phyloP scores from a whole-genome alignment of 2,797 vertebrate species.

The Falco novaeseelandiae region DNA sequence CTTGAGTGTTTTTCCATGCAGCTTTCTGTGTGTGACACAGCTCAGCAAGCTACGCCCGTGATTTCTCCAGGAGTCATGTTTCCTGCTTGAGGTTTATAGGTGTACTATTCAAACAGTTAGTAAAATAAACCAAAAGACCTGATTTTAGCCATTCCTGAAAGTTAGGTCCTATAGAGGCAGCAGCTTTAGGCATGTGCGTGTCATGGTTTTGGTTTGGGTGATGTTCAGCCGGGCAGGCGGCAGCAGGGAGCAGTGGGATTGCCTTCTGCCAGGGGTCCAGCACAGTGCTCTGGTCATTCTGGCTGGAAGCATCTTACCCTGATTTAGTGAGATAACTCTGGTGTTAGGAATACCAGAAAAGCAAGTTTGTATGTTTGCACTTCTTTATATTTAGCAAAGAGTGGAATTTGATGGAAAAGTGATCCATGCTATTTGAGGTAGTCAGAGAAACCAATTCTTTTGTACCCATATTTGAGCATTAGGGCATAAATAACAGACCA shows the following conservation, averaged over 20 bases:
- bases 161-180: neutral
- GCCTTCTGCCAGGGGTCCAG: neutral
- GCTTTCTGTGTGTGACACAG: neutral
- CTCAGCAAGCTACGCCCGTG: neutral
- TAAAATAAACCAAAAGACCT: neutral
- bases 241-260: neutral
- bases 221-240: rapidly evolving
- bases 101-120: neutral
- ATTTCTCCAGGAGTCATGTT: neutral
- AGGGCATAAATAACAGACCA: slow-evolving; percentile 41
- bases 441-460: slow-evolving; percentile 40
- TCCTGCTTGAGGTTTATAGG: neutral
- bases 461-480: slow-evolving; percentile 46
- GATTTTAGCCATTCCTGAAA: neutral
- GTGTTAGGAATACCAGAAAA: slow-evolving; percentile 6
- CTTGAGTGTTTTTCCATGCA: neutral
- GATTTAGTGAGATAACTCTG: neutral
- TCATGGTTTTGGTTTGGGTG: neutral
- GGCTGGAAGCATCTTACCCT: neutral
- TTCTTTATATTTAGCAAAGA: slow-evolving; percentile 39
- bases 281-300: rapidly evolving
- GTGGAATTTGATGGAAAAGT: slow-evolving; percentile 30
- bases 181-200: neutral
- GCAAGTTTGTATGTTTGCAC: slow-evolving; percentile 18
- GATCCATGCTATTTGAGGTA: slow-evolving; percentile 38